phyloP scores from a whole-genome alignment of 2,113 vertebrate genomes.

The Austrofundulus limnaeus region DNA sequence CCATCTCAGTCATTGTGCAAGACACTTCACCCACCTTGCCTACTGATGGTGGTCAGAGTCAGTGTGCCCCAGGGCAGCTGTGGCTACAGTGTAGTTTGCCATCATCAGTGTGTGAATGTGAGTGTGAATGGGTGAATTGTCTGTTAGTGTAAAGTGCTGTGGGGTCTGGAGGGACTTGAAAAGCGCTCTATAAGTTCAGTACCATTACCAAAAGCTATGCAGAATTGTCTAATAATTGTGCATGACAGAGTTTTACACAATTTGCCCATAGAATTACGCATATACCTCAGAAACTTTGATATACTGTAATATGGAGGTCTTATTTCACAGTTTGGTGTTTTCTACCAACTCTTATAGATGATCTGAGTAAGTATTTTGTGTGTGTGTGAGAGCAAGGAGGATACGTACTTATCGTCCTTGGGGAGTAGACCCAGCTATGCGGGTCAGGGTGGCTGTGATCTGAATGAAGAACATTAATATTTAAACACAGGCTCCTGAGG shows the following conservation, averaged over 20 bases:
- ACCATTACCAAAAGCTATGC: neutral
- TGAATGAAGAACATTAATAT: conserved; percentile 77
- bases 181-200: no score
- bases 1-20: no score
- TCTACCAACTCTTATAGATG: conserved; percentile 43
- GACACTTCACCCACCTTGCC: no score
- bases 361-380: conserved; percentile 48
- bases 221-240: neutral
- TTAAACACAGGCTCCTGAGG: conserved; percentile 72
- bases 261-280: neutral
- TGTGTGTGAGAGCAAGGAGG: conserved; percentile 37
- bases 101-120: no score
- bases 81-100: no score
- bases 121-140: no score
- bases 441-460: conserved; percentile 76
- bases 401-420: conserved; percentile 55
- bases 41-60: no score
- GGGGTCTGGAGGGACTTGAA: no score
- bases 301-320: conserved; percentile 1
- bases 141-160: no score
- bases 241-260: neutral
- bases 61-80: no score
- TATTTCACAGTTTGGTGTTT: conserved; percentile 39
- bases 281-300: conserved; percentile 33
- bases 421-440: conserved; percentile 67